These are phyloP conservation scores for Halichoeres trimaculatus DNA, from an alignment of 2,113 vertebrate species.

Conservation along the genomic window DNA sequence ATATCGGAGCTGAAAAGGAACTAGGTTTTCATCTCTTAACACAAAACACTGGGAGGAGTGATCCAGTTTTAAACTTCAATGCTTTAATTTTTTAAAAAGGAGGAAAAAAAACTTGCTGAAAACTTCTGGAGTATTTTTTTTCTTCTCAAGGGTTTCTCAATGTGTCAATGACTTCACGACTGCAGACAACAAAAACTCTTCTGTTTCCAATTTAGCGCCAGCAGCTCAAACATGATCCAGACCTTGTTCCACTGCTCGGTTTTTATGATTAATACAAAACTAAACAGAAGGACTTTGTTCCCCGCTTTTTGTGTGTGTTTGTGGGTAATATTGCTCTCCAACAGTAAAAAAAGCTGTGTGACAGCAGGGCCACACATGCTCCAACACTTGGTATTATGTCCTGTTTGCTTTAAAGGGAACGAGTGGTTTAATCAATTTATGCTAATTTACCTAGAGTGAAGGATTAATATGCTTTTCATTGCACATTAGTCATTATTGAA, in stretches of 20 bases:
- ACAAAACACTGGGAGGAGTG: neutral
- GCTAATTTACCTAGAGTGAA: constrained; percentile 25
- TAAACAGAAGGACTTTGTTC: too few relatives aligned
- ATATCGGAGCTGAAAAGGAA: neutral
- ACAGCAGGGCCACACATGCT: neutral
- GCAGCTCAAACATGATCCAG: constrained; percentile 27
- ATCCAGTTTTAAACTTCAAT: neutral
- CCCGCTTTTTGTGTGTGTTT: neutral
- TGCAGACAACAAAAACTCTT: constrained; percentile 6
- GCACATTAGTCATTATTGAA: constrained; percentile 41
- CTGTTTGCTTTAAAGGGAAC: constrained; percentile 9
- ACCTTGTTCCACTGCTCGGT: neutral
- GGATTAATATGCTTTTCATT: constrained; percentile 52
- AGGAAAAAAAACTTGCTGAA: neutral
- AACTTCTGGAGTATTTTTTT: too few relatives aligned
- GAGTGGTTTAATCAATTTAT: constrained; percentile 34
- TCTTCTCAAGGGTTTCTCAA: neutral
- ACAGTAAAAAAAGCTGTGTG: constrained; percentile 2
- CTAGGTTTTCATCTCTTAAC: neutral
- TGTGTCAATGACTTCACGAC: neutral
- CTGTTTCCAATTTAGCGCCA: constrained; percentile 25
- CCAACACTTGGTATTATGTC: neutral
- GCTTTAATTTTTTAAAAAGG: neutral
- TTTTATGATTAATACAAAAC: too few relatives aligned
- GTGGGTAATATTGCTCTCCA: neutral